Conservation (phyloP, 2,113 vertebrate genomes). For the Hemibagrus wyckioides region DNA sequence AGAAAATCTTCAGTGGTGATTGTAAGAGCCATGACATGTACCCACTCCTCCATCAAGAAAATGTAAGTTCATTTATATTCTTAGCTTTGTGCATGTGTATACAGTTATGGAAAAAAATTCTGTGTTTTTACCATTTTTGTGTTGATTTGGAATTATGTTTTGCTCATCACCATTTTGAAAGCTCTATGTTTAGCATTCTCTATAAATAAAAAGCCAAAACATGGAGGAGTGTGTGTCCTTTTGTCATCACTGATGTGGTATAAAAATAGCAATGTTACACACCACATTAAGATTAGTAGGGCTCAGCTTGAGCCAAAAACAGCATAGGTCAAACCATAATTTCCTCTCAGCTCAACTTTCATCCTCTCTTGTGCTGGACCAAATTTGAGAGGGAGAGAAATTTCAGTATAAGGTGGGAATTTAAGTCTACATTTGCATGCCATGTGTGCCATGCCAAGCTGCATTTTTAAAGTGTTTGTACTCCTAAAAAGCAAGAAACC, state of each 20-base stretch:
- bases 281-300: slow-evolving; percentile 12
- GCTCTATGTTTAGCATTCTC: neutral
- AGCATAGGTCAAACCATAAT: slow-evolving; percentile 35
- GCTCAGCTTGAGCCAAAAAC: slow-evolving; percentile 4
- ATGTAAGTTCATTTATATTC: neutral
- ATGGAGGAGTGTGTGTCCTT: slow-evolving; percentile 12
- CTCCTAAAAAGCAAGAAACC: neutral
- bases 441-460: neutral
- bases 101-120: neutral
- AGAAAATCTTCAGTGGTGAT: neutral
- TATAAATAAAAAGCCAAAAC: neutral
- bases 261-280: neutral
- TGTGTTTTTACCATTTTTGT: neutral
- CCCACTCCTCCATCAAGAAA: neutral
- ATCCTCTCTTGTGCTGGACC: neutral
- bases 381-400: neutral
- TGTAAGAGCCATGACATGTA: neutral
- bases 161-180: neutral
- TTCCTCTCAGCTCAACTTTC: slow-evolving; percentile 16
- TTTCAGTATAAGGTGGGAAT: neutral
- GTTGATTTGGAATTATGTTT: neutral
- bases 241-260: neutral
- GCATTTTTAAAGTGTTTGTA: neutral
- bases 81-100: neutral
- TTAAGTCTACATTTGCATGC: neutral